Percentiles rank a stretch among this genome's conserved stretches.
phyloP scores from a whole-genome alignment of 2,888 invertebrate species.

The Vanessa cardui region DNA sequence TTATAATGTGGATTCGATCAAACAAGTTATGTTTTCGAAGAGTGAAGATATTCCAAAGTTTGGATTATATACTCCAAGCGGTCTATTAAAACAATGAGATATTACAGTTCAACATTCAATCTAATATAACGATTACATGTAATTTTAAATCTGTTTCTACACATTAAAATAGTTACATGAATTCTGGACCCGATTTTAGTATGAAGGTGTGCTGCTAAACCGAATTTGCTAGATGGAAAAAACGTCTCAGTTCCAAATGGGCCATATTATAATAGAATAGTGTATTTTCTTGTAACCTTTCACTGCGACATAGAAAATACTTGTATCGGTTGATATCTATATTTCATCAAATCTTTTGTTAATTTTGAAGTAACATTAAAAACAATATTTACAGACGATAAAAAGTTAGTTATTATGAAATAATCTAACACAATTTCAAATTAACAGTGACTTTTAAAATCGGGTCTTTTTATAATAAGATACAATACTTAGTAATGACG shows the following conservation, averaged over 20 bases:
- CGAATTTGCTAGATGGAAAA: neutral
- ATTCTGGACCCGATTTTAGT: slow-evolving; percentile 20
- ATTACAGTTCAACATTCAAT: slow-evolving; percentile 4
- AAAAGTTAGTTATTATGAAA: too few relatives aligned
- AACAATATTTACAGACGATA: too few relatives aligned
- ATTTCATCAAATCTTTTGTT: too few relatives aligned
- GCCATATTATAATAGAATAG: neutral
- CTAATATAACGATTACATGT: slow-evolving; percentile 6
- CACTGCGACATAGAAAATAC: too few relatives aligned
- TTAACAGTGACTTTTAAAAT: slow-evolving; percentile 1
- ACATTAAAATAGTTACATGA: slow-evolving; percentile 8
- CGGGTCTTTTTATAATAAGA: slow-evolving; percentile 1
- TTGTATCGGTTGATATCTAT: too few relatives aligned
- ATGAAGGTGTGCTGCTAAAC: neutral
- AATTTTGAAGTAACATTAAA: too few relatives aligned
- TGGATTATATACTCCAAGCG: neutral
- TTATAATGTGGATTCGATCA: too few relatives aligned
- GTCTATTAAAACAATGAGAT: neutral
- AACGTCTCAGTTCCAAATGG: too few relatives aligned
- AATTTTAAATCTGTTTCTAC: slow-evolving; percentile 7
- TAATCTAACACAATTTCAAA: too few relatives aligned
- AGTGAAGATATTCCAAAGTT: too few relatives aligned
- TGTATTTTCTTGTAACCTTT: neutral
- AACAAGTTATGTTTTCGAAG: too few relatives aligned
- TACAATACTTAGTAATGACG: slow-evolving; percentile 15